Conservation (phyloP, 2,113 vertebrate genomes). For the Hyperopisus bebe region DNA sequence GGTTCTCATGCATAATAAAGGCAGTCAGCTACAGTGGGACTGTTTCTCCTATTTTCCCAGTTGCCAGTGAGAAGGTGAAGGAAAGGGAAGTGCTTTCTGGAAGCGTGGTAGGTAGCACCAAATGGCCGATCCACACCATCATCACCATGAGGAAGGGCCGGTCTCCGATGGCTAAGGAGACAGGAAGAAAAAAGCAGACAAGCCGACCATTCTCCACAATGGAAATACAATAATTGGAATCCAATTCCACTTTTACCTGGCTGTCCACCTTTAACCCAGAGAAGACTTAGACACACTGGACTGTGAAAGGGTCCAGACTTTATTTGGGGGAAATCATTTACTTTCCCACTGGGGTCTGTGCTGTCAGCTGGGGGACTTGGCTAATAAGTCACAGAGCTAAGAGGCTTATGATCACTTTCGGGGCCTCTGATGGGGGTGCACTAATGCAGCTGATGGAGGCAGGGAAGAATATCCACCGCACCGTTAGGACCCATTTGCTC, state of each 20-base stretch:
- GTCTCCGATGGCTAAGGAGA: constrained; percentile 41
- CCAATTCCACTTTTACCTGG: constrained; percentile 50
- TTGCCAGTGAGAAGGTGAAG: not conserved
- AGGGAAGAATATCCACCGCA: constrained; percentile 55
- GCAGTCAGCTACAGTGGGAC: not conserved
- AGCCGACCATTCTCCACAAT: constrained; percentile 47
- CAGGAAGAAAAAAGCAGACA: constrained; percentile 36
- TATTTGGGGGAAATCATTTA: constrained; percentile 62
- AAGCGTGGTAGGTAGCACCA: not conserved
- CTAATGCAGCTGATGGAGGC: constrained; percentile 19
- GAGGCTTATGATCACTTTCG: constrained; percentile 67
- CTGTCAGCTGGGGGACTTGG: constrained; percentile 69
- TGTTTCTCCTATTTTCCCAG: not conserved
- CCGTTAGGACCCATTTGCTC: constrained; percentile 68
- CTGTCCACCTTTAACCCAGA: constrained; percentile 46
- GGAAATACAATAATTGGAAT: constrained; percentile 57
- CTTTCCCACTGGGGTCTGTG: constrained; percentile 55
- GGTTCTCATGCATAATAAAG: not conserved
- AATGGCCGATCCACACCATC: not conserved
- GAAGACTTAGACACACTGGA: constrained; percentile 64
- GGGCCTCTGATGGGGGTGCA: constrained; percentile 40
- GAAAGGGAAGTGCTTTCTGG: not conserved
- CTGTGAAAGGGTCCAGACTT: constrained; percentile 52
- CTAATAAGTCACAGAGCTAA: constrained; percentile 73
- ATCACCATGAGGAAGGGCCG: not conserved